Base-by-base conservation (phyloP, 1,140 invertebrate genomes). In the Orchesella cincta region DNA sequence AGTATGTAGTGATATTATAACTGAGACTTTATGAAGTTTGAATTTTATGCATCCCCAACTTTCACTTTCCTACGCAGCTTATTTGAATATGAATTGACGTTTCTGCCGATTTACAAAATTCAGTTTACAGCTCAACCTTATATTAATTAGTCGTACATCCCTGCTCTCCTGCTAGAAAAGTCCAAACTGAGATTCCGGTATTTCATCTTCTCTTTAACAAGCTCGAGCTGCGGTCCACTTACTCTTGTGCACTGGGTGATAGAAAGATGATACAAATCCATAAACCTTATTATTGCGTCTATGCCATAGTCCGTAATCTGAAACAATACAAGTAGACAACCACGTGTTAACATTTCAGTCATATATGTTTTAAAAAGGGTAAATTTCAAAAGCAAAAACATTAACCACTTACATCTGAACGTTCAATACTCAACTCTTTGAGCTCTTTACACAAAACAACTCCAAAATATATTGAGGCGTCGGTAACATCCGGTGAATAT, bases 251-350 rank as follows among this genome's bases (percentile, higher is more conserved):
- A 73, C 18, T 46, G 71, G 2, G 71, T 51, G 71, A 73, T 73
- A 16, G 34, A n/a, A n/a, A 73, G 71, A 28, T 51, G 71, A 46
- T 73, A 51, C 71, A 73, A 73, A 39, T 73, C 39, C 71, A 73
- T 73, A 29, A 46, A 51, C 23, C 39, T 73, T n/a, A 51, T 73
- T 2, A 73, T 73, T 36, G 71, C 71, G 39, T 73, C 71, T 39
- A 73, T 73, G 5, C 71, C 71, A 23, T 73, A 23, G 36, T 73
- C 71, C 18, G 71, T 73, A 23, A 73, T 28, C 71, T 73, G 23
- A 28, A 73, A 73, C 2, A 18, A 46, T 46, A 8, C 18, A 46
- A 46, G 18, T n/a, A n/a, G 5, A 18, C 39, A 46, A 46, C 39
- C 5, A 8, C 18, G 39, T 46, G 39, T 46, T n/a, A n/a, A n/a